These are phyloP conservation scores for Penaeus monodon DNA, from an alignment of 2,888 invertebrate genomes.

Conservation along the genomic window DNA sequence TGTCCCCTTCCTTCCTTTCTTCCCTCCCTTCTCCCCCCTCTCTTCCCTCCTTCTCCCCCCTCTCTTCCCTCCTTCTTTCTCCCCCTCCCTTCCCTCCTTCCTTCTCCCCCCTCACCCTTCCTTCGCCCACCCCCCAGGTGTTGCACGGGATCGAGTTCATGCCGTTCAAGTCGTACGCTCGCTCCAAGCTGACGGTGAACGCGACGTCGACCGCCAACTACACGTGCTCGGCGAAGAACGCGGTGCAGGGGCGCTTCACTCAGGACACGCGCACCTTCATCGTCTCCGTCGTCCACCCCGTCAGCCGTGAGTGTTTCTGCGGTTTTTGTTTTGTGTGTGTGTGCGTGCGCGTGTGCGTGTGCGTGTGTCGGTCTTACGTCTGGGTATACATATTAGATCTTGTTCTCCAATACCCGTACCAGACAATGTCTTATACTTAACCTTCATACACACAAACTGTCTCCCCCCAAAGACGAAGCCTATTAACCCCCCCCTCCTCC, in stretches of 20 bases:
- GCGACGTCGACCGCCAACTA: conserved; percentile 67
- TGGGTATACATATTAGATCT: too few species aligned
- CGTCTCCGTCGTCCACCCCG: conserved; percentile 58
- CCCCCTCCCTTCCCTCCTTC: neutral
- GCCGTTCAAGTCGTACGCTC: conserved; percentile 66
- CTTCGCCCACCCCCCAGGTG: conserved; percentile 43
- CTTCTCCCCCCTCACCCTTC: neutral
- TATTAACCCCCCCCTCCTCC: neutral
- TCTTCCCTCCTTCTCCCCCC: neutral
- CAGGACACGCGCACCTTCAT: conserved; percentile 50
- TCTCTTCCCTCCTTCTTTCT: neutral
- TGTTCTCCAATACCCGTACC: too few species aligned
- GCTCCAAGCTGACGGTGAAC: conserved; percentile 67
- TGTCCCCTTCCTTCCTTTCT: neutral
- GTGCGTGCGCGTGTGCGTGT: too few species aligned
- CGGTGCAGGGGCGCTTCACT: conserved; percentile 64
- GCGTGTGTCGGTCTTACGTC: too few species aligned
- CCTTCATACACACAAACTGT: too few species aligned
- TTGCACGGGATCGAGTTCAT: conserved; percentile 63
- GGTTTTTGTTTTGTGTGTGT: too few species aligned
- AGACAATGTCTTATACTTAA: too few species aligned
- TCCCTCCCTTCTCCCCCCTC: neutral
- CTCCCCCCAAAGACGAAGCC: too few species aligned
- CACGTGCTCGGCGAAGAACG: conserved; percentile 67
- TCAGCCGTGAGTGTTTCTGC: conserved; percentile 41